Conservation (phyloP, 2,888 invertebrate genomes). For the Cremastinae sp. region DNA sequence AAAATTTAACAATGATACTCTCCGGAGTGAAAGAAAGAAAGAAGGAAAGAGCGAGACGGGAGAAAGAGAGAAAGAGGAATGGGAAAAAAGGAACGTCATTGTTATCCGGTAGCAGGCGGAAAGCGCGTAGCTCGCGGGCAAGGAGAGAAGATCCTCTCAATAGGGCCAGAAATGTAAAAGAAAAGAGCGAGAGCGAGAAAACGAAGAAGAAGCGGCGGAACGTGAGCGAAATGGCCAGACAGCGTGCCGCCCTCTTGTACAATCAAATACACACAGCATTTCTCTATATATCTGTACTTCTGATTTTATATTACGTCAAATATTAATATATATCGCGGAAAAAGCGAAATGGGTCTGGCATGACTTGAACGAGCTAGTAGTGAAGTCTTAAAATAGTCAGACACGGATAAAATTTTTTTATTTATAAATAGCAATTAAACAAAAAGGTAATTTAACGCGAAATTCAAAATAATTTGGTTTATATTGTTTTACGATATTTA, state of each 20-base stretch:
- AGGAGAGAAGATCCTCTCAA: slow-evolving; percentile 30
- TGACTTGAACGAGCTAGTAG: slow-evolving; percentile 30
- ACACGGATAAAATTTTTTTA: slow-evolving; percentile 7
- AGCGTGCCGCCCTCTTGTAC: slow-evolving; percentile 61
- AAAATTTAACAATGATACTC: slow-evolving; percentile 60
- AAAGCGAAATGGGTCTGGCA: slow-evolving; percentile 22
- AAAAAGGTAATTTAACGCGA: no score
- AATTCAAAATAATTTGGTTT: no score
- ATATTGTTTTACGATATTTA: no score
- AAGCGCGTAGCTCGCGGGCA: slow-evolving; percentile 64
- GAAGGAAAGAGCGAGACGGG: slow-evolving; percentile 19
- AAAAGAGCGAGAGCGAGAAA: slow-evolving; percentile 30
- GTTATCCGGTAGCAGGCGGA: slow-evolving; percentile 65
- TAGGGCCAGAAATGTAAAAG: slow-evolving; percentile 34
- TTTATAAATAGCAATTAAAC: no score
- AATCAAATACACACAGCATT: neutral
- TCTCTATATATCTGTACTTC: slow-evolving; percentile 16
- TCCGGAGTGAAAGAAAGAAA: slow-evolving; percentile 43
- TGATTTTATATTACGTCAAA: slow-evolving; percentile 1
- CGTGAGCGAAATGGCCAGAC: slow-evolving; percentile 63
- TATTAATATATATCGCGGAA: slow-evolving; percentile 10
- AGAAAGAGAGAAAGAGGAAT: slow-evolving; percentile 47
- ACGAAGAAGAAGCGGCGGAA: slow-evolving; percentile 60
- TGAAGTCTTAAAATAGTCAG: slow-evolving; percentile 35
- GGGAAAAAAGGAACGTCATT: slow-evolving; percentile 64